phyloP scores from a whole-genome alignment of 2,113 vertebrate species.

The Centropristis striata region DNA sequence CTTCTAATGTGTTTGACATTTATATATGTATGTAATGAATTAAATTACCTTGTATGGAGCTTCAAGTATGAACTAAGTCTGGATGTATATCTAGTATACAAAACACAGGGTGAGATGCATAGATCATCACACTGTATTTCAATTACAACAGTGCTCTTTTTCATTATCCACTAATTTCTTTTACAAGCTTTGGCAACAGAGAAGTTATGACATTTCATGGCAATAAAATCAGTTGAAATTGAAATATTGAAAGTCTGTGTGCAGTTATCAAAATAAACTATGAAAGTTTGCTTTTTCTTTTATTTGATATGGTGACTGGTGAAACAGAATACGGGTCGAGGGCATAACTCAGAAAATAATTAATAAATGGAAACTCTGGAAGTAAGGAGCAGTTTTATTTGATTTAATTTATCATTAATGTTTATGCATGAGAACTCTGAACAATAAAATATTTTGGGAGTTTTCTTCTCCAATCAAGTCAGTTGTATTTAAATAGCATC shows the following conservation, averaged over 20 bases:
- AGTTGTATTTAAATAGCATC: too few species aligned
- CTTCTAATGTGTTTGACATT: neutral
- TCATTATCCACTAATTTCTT: neutral
- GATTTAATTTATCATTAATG: too few species aligned
- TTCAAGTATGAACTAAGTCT: neutral
- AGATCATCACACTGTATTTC: too few species aligned
- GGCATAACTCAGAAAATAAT: neutral
- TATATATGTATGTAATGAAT: neutral
- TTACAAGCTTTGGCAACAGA: neutral
- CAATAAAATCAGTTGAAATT: neutral
- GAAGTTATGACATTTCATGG: neutral
- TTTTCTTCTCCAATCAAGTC: too few species aligned
- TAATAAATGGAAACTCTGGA: neutral
- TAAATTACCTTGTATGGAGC: neutral
- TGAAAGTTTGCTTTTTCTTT: neutral
- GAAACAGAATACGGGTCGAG: neutral
- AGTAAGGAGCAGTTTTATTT: neutral
- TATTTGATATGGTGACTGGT: neutral
- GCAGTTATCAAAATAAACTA: neutral
- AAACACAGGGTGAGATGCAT: neutral
- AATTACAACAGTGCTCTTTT: too few species aligned
- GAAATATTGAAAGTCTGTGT: neutral
- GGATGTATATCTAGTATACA: neutral
- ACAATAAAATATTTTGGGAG: too few species aligned
- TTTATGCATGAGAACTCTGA: too few species aligned